Conservation (phyloP, 2,797 vertebrate species). For the Onychomys torridus region DNA sequence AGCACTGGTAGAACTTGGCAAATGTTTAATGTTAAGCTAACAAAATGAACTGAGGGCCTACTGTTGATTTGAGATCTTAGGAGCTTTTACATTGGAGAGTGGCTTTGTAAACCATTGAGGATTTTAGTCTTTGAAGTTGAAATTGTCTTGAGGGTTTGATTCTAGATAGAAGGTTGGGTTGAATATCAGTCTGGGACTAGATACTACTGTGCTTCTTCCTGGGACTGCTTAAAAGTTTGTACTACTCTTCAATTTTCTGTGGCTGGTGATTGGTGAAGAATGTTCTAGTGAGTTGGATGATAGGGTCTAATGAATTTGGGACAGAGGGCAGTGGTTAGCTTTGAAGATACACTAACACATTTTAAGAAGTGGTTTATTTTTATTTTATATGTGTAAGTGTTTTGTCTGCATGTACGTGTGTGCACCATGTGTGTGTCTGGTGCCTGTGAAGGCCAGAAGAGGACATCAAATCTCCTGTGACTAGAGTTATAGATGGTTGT, state of each 20-base stretch:
- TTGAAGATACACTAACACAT: neutral
- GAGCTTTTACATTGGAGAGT: slow-evolving; percentile 28
- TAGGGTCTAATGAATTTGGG: slow-evolving; percentile 46
- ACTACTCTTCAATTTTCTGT: neutral
- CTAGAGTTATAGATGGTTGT: neutral
- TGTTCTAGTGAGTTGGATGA: neutral
- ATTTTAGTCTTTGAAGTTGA: slow-evolving; percentile 41
- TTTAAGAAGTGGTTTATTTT: neutral
- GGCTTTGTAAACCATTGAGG: slow-evolving; percentile 58
- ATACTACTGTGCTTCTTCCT: neutral
- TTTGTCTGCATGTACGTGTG: neutral
- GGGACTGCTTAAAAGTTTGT: slow-evolving; percentile 15
- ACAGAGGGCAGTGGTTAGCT: neutral
- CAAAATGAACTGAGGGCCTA: slow-evolving; percentile 32
- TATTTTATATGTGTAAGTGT: neutral
- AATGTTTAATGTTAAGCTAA: slow-evolving; percentile 52
- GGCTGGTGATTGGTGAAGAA: slow-evolving; percentile 12
- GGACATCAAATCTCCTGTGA: neutral
- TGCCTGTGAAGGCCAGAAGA: neutral
- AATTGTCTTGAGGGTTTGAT: slow-evolving; percentile 57
- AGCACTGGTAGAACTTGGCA: slow-evolving; percentile 35
- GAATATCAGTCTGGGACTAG: slow-evolving; percentile 23
- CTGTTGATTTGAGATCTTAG: slow-evolving; percentile 40
- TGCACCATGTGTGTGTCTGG: neutral
- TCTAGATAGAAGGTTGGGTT: slow-evolving; percentile 34